Conservation (phyloP, 2,888 invertebrate species). For the Ophion costatus region DNA sequence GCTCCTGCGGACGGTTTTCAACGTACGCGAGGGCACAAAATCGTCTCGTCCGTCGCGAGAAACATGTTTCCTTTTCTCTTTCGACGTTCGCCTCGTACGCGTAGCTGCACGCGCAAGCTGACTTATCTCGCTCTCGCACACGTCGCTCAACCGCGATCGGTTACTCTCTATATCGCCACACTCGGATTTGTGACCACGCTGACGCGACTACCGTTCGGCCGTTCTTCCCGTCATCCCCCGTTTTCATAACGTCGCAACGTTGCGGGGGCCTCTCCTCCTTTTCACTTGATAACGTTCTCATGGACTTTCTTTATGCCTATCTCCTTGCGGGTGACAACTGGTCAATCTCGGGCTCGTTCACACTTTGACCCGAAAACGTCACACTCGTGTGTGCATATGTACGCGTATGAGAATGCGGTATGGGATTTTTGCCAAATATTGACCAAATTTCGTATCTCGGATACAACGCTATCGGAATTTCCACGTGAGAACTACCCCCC, state of each 20-base stretch:
- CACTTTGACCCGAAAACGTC: constrained; percentile 34
- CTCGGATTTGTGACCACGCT: constrained; percentile 18
- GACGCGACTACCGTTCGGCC: constrained; percentile 4
- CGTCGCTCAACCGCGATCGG: constrained; percentile 26
- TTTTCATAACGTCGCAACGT: constrained; percentile 14
- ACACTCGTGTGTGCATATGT: neutral
- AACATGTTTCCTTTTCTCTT: neutral
- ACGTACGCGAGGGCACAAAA: constrained; percentile 11
- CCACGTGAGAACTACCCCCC: no score
- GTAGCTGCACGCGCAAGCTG: constrained; percentile 7
- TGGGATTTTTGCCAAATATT: neutral
- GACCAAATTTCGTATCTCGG: neutral
- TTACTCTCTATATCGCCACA: constrained; percentile 20
- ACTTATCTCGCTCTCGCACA: constrained; percentile 19
- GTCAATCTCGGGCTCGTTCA: constrained; percentile 16
- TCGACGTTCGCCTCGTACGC: neutral
- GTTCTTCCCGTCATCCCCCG: constrained; percentile 13
- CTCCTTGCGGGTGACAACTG: constrained; percentile 13
- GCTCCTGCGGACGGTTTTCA: constrained; percentile 3
- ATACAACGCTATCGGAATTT: neutral
- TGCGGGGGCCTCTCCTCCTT: neutral
- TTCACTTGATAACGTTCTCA: constrained; percentile 9
- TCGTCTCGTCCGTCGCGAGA: constrained; percentile 23
- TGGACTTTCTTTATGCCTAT: constrained; percentile 19
- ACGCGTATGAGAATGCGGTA: neutral